These are phyloP conservation scores for Gallinago jamesoni DNA, from an alignment of 2,113 vertebrate genomes.

Conservation along the genomic window DNA sequence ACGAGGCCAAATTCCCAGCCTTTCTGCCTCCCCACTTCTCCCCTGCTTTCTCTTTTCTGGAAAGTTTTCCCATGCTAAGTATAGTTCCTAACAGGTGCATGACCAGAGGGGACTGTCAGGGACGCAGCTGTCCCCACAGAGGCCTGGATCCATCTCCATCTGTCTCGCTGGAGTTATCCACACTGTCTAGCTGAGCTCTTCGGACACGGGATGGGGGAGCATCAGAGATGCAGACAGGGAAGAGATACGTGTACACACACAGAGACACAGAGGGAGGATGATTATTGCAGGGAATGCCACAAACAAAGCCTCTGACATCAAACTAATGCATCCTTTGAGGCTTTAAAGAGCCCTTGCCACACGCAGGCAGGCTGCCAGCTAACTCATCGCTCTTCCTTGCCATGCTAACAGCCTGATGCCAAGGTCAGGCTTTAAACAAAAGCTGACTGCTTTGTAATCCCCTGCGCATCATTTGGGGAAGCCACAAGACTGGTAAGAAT, in stretches of 20 bases:
- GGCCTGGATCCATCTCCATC: conserved; percentile 58
- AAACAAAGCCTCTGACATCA: conserved; percentile 31
- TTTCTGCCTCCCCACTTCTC: neutral
- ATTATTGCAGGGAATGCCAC: neutral
- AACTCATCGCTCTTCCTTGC: conserved; percentile 27
- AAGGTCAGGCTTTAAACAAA: conserved; percentile 42
- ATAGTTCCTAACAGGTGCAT: conserved; percentile 75
- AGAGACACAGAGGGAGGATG: neutral
- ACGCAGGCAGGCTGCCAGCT: conserved; percentile 27
- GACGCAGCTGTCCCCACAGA: conserved; percentile 66
- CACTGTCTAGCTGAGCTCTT: neutral
- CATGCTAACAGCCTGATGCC: conserved; percentile 37
- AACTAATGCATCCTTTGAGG: conserved; percentile 53
- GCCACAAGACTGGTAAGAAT: conserved; percentile 5
- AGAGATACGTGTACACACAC: neutral
- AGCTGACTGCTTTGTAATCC: conserved; percentile 34
- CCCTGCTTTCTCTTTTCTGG: conserved; percentile 35
- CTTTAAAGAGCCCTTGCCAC: conserved; percentile 27
- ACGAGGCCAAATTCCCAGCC: neutral
- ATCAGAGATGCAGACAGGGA: neutral
- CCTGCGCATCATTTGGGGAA: conserved; percentile 18
- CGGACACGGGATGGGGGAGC: neutral
- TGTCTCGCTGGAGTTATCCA: conserved; percentile 24
- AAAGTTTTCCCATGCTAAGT: conserved; percentile 69
- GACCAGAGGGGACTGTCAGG: conserved; percentile 46